These are phyloP conservation scores for Agrotis exclamationis DNA, from an alignment of 2,888 invertebrate species.

Conservation along the genomic window DNA sequence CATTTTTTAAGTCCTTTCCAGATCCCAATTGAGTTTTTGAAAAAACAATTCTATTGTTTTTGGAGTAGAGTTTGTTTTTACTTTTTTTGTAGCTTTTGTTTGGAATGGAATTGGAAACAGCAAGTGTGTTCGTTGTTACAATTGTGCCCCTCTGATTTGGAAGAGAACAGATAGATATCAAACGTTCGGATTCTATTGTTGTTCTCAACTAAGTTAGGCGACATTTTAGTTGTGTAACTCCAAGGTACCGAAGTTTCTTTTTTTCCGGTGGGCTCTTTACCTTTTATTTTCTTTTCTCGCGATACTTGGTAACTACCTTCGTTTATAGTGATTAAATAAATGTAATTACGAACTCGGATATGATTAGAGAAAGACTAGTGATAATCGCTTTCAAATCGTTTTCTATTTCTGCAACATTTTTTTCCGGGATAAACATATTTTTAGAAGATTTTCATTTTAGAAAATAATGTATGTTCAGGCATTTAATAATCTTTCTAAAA, in stretches of 20 bases:
- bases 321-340: not conserved
- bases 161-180: conserved; percentile 33
- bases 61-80: conserved; percentile 30
- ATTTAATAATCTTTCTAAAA: no score
- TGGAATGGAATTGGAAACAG: conserved; percentile 28
- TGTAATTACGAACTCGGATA: not conserved
- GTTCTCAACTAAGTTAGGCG: conserved; percentile 43
- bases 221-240: conserved; percentile 36
- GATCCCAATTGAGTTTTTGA: conserved; percentile 43
- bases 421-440: no score
- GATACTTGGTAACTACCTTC: not conserved
- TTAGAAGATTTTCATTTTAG: no score
- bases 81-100: conserved; percentile 42
- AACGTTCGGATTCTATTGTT: conserved; percentile 30
- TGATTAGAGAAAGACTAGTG: not conserved
- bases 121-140: conserved; percentile 33
- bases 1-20: conserved; percentile 53
- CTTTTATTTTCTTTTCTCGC: not conserved
- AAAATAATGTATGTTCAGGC: no score
- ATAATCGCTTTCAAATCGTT: no score
- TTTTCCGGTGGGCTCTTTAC: conserved; percentile 1
- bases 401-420: no score
- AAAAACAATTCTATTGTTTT: conserved; percentile 50
- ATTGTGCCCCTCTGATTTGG: conserved; percentile 27
- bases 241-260: not conserved